Evolutionary conservation across 2,888 invertebrate genomes (phyloP), one percentile per base, ranked within the genome.

Genomic region (Choristoneura rosaceana): DNA sequence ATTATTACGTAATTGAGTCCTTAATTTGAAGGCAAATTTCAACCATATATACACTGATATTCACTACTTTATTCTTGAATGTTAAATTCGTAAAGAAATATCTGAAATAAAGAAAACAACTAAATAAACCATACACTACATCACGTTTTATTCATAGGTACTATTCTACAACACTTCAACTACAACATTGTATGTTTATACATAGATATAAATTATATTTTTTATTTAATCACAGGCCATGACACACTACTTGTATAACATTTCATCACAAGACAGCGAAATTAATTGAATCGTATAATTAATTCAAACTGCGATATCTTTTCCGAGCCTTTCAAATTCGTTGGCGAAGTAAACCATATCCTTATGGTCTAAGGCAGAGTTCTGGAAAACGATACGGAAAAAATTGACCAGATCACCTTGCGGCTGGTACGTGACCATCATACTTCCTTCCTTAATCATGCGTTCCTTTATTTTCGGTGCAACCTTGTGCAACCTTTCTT

Each of bases 351-450:
- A 97, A 79, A 96, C 93, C 96, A 99, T 97, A 90, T 99, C 99
- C 25, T 95, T 94, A 78, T 96, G 95, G 64, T 96, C 97, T 71
- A 99, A 94, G 17, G 96, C 97, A 2, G 98, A 98, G 90, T 97
- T 99, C 90, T 99, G 99, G 83, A 98, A 95, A 65, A 99, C 99
- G 78, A 99, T 96, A 74, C 99, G 95, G 95, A 99, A 99, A 95
- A 99, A 99, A 91, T 99, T 99, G 0, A 98, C 98, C 74, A 96
- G 94, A 67, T 96, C 94, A 69, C 96, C 96, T 78, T 98, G 95
- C 0, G 99, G 98, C 84, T 99, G 99, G 88, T 99, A 99, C 61
- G 99, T 99, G 76, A 99, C 97, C 97, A 99, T 98, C 96, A 99
- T 98, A 62, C 97, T 96, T 41, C 99, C 99, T 85, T 97, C 96